Base-by-base conservation (phyloP, 2,797 vertebrate genomes). In the Erpetoichthys calabaricus region DNA sequence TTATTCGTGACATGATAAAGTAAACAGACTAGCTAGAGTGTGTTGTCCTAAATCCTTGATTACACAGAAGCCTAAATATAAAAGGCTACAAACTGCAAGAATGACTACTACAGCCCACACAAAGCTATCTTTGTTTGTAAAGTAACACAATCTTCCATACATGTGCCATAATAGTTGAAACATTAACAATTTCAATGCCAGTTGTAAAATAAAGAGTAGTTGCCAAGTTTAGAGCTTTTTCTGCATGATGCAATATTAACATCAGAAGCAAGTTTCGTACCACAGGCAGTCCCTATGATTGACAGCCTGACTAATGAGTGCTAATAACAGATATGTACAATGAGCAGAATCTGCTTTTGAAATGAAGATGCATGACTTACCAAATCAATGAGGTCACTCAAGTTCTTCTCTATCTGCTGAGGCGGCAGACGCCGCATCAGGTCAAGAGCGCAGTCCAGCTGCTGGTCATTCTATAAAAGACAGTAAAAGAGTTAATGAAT, bases 381-480 rank as follows among this genome's bases (percentile, higher is more conserved):
- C 91, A 99, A 78, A 80, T 99, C 95, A 51, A 99, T 99, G 82
- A 99, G 91, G 86, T 99, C 95, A 7, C 95, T 99, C 79, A 99
- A 94, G 86, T 99, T 99, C 72, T 98, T 99, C 88, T 98, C 95
- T 6, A 99, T 99, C 77, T 99, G 95, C 80, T 99, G 95, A 0
- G 95, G 94, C 84, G 95, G 95, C 86, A 99, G 84, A 68, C 94
- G 95, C 89, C 95, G 96, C 95, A 99, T 99, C 78, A 99, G 82
- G 78, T 98, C 95, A 87, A 99, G 93, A 78, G 95, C 95, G 91
- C 94, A 98, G 75, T 99, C 95, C 75, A 99, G 84, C 86, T 97
- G 94, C 79, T 94, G 91, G 68, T 98, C 95, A 79, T 82, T 93
- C 96, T 99, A 83, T 1, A 45, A 51, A 55, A 63, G 42, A 54